phyloP scores from a whole-genome alignment of 2,113 vertebrate genomes.

The Seriola dumerili region DNA sequence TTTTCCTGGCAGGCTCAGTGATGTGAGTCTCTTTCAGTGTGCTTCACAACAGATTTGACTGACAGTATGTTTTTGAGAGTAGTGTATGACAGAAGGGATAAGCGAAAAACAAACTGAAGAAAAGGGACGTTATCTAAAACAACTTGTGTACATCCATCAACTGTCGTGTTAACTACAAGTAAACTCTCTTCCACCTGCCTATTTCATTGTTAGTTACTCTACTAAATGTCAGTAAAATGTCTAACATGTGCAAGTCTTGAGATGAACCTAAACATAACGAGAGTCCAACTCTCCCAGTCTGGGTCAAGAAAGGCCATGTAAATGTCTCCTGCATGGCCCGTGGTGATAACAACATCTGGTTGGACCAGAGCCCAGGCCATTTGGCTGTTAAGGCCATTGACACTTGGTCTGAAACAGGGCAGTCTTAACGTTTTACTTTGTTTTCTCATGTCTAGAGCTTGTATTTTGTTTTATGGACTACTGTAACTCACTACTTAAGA shows the following conservation, averaged over 20 bases:
- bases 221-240: constrained; percentile 1
- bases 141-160: neutral
- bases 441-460: constrained; percentile 56
- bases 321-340: constrained; percentile 44
- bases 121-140: neutral
- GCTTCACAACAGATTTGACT: neutral
- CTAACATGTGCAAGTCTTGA: neutral
- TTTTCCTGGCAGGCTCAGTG: neutral
- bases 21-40: neutral
- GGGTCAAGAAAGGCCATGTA: constrained; percentile 30
- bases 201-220: neutral
- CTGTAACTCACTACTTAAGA: constrained; percentile 44
- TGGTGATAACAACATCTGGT: constrained; percentile 74
- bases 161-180: neutral
- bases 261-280: neutral
- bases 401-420: constrained; percentile 68
- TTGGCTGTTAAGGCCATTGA: constrained; percentile 57
- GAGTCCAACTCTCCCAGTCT: constrained; percentile 6
- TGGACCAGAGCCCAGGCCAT: constrained; percentile 47
- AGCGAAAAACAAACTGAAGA: too few species aligned
- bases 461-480: constrained; percentile 73
- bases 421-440: constrained; percentile 42
- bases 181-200: neutral
- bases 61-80: neutral
- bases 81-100: too few species aligned